Evolutionary conservation across 2,888 invertebrate species (phyloP).

Genomic region (Trissoscelio sp.): DNA sequence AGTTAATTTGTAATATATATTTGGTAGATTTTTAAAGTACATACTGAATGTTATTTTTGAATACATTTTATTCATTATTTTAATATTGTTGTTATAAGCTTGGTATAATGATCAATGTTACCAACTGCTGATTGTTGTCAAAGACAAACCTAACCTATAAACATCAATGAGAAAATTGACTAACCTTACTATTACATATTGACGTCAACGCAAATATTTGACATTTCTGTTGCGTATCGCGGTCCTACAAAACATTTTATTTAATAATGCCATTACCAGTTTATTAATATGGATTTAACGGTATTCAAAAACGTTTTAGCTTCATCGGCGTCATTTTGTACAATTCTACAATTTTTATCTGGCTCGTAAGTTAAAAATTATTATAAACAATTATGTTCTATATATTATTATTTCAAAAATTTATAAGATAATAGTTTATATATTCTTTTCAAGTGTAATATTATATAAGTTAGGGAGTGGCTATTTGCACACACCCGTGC

Average conservation of each 20-base stretch:
- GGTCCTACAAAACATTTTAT: not conserved
- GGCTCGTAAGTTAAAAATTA: constrained; percentile 88
- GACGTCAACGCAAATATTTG: constrained; percentile 13
- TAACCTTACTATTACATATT: not conserved
- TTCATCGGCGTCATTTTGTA: constrained; percentile 89
- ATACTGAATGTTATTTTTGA: no score
- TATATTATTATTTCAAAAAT: no score
- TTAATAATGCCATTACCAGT: constrained; percentile 30
- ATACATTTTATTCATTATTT: no score
- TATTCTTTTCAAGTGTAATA: not conserved
- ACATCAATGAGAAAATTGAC: not conserved
- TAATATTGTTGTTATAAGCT: not conserved
- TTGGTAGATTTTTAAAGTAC: no score
- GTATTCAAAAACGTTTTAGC: constrained; percentile 84
- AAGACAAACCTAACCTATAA: constrained; percentile 12
- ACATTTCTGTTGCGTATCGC: constrained; percentile 5
- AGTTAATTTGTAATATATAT: no score
- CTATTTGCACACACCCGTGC: no score
- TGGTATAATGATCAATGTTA: not conserved
- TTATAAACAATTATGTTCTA: no score
- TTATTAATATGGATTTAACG: constrained; percentile 78
- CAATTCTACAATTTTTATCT: constrained; percentile 92
- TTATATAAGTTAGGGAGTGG: no score
- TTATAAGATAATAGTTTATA: not conserved
- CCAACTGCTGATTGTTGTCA: constrained; percentile 7